These are phyloP conservation scores for Eira barbara DNA, from an alignment of 2,113 vertebrate genomes.

Conservation along the genomic window DNA sequence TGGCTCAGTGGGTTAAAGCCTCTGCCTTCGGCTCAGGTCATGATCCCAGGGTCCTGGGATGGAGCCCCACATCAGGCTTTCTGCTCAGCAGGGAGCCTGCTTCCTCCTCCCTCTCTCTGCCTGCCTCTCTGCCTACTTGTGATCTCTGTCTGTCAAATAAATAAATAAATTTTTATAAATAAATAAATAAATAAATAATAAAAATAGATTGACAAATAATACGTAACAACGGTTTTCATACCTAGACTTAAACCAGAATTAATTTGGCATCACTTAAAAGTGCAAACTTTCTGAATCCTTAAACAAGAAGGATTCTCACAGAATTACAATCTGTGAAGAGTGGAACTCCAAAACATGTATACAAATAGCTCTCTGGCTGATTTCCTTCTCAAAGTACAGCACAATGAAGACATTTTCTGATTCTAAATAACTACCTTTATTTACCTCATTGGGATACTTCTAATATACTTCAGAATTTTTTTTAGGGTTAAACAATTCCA, in stretches of 20 bases:
- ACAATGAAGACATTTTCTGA: neutral
- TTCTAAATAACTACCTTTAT: neutral
- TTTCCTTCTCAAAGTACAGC: neutral
- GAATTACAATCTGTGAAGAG: neutral
- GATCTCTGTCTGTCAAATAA: no score
- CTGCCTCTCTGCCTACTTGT: no score
- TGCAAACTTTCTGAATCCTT: neutral
- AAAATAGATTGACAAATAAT: neutral
- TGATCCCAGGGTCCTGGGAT: no score
- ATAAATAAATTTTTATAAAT: no score
- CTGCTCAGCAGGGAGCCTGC: no score
- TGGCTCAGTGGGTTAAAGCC: no score
- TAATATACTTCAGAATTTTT: neutral
- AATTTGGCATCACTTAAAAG: neutral
- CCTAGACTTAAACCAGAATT: neutral
- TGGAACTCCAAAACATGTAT: neutral
- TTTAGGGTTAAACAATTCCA: neutral
- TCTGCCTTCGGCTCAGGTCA: no score
- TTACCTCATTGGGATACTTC: neutral
- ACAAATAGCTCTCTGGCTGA: neutral
- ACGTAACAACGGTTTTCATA: neutral
- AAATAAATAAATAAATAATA: no score
- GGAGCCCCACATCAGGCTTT: no score
- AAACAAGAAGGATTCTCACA: neutral
- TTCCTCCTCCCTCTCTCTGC: no score